Evolutionary conservation across 2,888 invertebrate species (phyloP), one percentile per base, ranked within the genome.

Genomic region (Tenthredo amoena): DNA sequence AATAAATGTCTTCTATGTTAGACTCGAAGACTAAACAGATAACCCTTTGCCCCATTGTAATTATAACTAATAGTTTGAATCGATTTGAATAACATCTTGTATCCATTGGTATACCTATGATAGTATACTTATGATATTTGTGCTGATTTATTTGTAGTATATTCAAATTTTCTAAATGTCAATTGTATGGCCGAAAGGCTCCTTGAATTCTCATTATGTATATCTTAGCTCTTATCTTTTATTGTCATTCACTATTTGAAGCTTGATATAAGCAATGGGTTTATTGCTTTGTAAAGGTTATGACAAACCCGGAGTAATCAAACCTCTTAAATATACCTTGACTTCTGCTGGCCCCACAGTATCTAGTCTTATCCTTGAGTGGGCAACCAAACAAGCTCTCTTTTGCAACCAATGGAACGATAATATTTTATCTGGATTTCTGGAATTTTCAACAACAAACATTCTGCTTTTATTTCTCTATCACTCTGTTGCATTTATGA

Each of bases 11-110:
- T 34, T 71, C n/a, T 21, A 77, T 50, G 34, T 50, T 77, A 9
- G 10, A 9, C 21, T 40, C 12, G 1, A 26, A 15, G 55, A 77
- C 77, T 55, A 34, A 55, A 77, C 55, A n/a, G 55, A 77, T 77
- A 77, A 77, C 77, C 77, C 55, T 10, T 55, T 55, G 77, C 18
- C 18, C 55, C 77, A 31, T 77, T 55, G 34, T 18, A 31, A 68
- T 68, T 34, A 34, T 68, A 34, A 68, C 68, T 34, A 68, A 68
- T 68, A 68, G 68, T 34, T 15, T 31, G 9, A 62, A 21, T 62
- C 62, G 10, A 7, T 62, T 62, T 62, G 68, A 68, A 68, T 34
- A 68, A 68, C 34, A 34, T 68, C 1, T 34, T 34, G 6, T 68
- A 26, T 26, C 18, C n/a, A n/a, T 2, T 55, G 31, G 18, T 26